A percentile compares a stretch with the other conserved stretches of the same genome.
These are phyloP conservation scores for Pterocles burchelli DNA, from an alignment of 2,113 vertebrate species.

Conservation along the genomic window DNA sequence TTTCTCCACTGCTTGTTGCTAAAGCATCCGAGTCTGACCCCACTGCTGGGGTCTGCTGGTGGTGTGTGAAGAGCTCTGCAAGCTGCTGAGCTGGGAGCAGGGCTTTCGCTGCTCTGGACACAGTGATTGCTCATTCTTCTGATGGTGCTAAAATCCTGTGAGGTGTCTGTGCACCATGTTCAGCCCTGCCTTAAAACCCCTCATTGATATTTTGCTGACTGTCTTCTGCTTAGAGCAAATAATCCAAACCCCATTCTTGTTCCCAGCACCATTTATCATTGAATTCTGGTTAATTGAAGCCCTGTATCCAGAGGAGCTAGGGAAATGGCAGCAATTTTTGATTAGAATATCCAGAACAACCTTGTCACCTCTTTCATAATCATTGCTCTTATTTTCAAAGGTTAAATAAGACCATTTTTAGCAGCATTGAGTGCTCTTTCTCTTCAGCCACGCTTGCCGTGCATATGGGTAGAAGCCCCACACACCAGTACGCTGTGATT, in stretches of 20 bases:
- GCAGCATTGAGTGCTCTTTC: background rate
- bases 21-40: background rate
- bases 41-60: background rate
- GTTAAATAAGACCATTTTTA: conserved; percentile 33
- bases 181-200: background rate
- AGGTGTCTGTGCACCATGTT: background rate
- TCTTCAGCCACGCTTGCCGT: background rate
- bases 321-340: conserved; percentile 3
- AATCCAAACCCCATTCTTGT: background rate
- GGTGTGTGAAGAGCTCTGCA: background rate
- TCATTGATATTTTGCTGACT: background rate
- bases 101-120: fast-evolving
- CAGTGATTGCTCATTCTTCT: background rate
- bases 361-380: conserved; percentile 2
- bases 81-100: background rate
- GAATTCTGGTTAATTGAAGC: background rate
- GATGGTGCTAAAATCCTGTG: background rate
- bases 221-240: background rate
- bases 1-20: background rate
- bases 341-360: conserved; percentile 4
- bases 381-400: conserved; percentile 27
- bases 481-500: background rate
- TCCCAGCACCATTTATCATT: background rate
- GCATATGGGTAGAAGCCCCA: background rate
- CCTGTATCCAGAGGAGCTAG: background rate